These are phyloP conservation scores for Diaprepes abbreviatus DNA, from an alignment of 2,888 invertebrate genomes.

Conservation along the genomic window DNA sequence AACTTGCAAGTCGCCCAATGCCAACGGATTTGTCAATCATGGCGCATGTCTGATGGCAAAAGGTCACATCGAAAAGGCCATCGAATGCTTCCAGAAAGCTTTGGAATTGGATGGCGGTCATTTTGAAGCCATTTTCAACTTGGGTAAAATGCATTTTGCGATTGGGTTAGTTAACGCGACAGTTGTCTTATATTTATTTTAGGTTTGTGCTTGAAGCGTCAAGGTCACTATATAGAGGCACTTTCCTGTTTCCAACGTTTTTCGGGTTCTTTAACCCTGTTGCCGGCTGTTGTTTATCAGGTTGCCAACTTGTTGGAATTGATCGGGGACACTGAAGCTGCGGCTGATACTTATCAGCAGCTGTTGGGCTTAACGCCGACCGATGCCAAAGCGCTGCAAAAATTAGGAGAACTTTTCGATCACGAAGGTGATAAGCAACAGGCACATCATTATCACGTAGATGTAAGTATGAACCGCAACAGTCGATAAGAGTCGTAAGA, in stretches of 20 bases:
- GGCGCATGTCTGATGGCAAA: slow-evolving; percentile 83
- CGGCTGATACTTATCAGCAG: slow-evolving; percentile 79
- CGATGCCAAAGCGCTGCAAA: slow-evolving; percentile 90
- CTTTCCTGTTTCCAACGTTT: slow-evolving; percentile 86
- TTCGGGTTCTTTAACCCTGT: slow-evolving; percentile 71
- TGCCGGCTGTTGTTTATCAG: slow-evolving; percentile 76
- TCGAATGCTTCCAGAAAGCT: slow-evolving; percentile 81
- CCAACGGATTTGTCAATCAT: slow-evolving; percentile 87
- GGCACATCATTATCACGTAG: slow-evolving; percentile 86
- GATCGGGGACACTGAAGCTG: slow-evolving; percentile 73
- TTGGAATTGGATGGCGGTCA: slow-evolving; percentile 84
- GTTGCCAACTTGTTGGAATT: slow-evolving; percentile 84
- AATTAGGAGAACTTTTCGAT: slow-evolving; percentile 92
- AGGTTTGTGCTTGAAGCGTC: slow-evolving; percentile 80
- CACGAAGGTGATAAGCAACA: slow-evolving; percentile 92
- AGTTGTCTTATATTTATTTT: too few species aligned
- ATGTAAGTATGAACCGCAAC: slow-evolving; percentile 71
- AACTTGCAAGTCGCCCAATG: slow-evolving; percentile 81
- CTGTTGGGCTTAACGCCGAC: slow-evolving; percentile 86
- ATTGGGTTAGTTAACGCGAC: too few species aligned
- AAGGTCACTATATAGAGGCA: slow-evolving; percentile 80
- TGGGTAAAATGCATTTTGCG: slow-evolving; percentile 74
- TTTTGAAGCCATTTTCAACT: slow-evolving; percentile 87
- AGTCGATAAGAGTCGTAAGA: too few species aligned
- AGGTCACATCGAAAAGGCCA: slow-evolving; percentile 79